Evolutionary conservation across 2,797 vertebrate genomes (phyloP).

Genomic region (Okamejei kenojei): DNA sequence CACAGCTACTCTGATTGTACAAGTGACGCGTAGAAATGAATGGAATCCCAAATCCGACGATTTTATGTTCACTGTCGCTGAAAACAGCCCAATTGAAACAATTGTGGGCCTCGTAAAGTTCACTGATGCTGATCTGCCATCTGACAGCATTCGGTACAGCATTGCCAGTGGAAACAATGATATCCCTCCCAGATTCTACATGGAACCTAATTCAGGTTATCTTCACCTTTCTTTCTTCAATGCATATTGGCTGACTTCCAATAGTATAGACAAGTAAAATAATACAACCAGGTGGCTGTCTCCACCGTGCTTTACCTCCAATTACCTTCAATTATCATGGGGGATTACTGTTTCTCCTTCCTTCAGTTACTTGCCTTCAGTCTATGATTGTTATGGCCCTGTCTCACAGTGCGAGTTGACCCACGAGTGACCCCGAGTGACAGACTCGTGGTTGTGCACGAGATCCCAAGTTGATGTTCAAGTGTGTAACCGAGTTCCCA

Average conservation of each 20-base stretch:
- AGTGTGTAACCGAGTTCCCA: no score
- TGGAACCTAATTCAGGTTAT: conserved; percentile 41
- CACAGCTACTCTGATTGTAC: conserved; percentile 42
- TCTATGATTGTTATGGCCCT: no score
- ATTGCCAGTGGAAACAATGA: conserved; percentile 40
- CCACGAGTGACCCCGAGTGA: no score
- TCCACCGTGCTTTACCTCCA: background rate
- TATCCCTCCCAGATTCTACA: conserved; percentile 46
- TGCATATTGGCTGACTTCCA: background rate
- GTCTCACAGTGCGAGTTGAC: no score
- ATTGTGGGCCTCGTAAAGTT: conserved; percentile 43
- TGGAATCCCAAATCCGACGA: conserved; percentile 1
- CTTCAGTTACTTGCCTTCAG: background rate
- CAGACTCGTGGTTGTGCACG: no score
- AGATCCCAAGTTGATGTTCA: no score
- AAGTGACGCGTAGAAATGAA: conserved; percentile 44
- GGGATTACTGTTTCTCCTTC: background rate
- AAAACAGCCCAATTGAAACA: conserved; percentile 42
- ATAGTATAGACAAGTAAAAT: no score
- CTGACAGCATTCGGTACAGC: conserved; percentile 45
- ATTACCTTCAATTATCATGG: background rate
- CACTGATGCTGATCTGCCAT: conserved; percentile 44
- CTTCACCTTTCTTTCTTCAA: fast-evolving
- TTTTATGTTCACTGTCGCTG: conserved; percentile 43
- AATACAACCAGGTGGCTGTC: background rate